These are phyloP conservation scores for Dascillus cervinus DNA, from an alignment of 2,888 invertebrate genomes.

Conservation along the genomic window DNA sequence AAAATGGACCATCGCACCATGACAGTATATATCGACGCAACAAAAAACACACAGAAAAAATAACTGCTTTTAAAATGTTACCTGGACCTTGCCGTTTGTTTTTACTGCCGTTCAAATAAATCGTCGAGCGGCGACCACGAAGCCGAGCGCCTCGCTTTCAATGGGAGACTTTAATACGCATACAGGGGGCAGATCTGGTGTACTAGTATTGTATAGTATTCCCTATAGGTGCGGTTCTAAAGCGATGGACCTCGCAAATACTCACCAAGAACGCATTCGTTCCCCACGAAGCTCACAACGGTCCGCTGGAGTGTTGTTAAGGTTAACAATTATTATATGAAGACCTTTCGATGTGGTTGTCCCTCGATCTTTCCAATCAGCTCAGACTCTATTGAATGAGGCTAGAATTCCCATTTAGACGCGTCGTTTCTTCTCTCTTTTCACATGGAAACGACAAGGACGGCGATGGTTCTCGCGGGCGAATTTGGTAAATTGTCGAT, in stretches of 20 bases:
- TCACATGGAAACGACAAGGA: no score
- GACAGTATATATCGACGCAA: no score
- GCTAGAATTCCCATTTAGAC: neutral
- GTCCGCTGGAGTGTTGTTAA: conserved; percentile 30
- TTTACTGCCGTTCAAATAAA: conserved; percentile 21
- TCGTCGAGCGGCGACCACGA: conserved; percentile 12
- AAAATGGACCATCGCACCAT: no score
- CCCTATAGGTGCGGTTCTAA: conserved; percentile 33
- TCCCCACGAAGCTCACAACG: conserved; percentile 12
- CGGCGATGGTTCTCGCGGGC: no score
- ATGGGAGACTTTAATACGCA: conserved; percentile 28
- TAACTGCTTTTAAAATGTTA: conserved; percentile 32
- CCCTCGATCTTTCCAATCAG: conserved; percentile 29
- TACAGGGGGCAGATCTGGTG: conserved; percentile 30
- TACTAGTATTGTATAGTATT: conserved; percentile 31
- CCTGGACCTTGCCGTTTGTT: conserved; percentile 33
- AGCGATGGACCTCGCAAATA: conserved; percentile 8
- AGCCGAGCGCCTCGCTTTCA: conserved; percentile 9
- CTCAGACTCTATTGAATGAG: conserved; percentile 6
- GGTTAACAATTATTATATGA: conserved; percentile 40
- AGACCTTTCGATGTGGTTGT: conserved; percentile 35
- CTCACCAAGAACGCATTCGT: conserved; percentile 11
- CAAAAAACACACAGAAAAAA: conserved; percentile 25
- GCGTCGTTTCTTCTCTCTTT: neutral
- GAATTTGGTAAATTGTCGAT: no score